A percentile compares a stretch with the other conserved stretches of the same genome.
These are phyloP conservation scores for Lasiurus borealis DNA, from an alignment of 2,113 vertebrate genomes.

Conservation along the genomic window DNA sequence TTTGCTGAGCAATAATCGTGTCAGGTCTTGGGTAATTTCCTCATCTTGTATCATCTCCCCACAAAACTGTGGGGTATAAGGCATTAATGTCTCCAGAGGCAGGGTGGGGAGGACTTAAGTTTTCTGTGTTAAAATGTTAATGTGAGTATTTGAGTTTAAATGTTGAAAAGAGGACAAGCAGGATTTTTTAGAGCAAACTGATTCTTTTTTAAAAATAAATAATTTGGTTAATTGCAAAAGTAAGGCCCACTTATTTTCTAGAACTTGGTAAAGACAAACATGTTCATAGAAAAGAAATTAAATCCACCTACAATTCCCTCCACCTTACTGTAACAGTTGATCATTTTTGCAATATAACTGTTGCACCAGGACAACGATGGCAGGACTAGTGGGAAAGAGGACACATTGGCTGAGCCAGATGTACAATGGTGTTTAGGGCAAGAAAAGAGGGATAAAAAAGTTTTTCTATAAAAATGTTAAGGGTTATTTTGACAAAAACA, in stretches of 20 bases:
- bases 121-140: conserved; percentile 44
- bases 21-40: not conserved
- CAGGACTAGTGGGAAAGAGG: not conserved
- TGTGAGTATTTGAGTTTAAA: not conserved
- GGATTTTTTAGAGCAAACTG: conserved; percentile 3
- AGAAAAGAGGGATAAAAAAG: not conserved
- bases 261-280: not conserved
- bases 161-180: not conserved
- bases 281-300: not conserved
- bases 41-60: not conserved
- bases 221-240: conserved; percentile 13
- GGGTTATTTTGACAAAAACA: not conserved
- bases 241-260: not conserved
- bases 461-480: not conserved
- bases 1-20: not conserved
- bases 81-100: not conserved
- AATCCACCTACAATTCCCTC: not conserved
- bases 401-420: not conserved
- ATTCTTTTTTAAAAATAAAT: not conserved
- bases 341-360: not conserved
- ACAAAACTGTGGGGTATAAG: not conserved
- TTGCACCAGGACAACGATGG: not conserved
- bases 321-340: not conserved
- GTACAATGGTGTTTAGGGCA: not conserved
- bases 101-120: not conserved